Conservation (phyloP, 2,888 invertebrate genomes). For the Timandra comae region DNA sequence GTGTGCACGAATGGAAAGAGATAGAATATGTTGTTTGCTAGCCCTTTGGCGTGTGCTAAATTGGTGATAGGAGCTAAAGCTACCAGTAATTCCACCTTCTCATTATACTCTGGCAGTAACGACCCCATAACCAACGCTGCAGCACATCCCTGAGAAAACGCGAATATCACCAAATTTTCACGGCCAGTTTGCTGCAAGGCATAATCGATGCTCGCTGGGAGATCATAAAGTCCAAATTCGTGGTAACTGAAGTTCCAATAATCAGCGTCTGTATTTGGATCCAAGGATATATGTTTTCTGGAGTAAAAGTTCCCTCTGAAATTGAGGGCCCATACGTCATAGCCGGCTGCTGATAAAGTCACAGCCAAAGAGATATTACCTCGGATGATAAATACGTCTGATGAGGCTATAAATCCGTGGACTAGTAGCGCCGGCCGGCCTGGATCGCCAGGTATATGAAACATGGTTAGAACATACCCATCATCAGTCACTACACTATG, state of each 20-base stretch:
- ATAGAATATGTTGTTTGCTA: slow-evolving; percentile 5
- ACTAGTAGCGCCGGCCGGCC: slow-evolving; percentile 22
- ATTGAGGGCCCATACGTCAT: slow-evolving; percentile 46
- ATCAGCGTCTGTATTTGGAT: slow-evolving; percentile 32
- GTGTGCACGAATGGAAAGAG: slow-evolving; percentile 5
- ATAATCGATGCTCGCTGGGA: slow-evolving; percentile 75
- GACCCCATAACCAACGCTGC: slow-evolving; percentile 67
- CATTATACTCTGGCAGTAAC: slow-evolving; percentile 67
- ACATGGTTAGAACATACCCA: slow-evolving; percentile 27
- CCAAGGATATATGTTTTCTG: slow-evolving; percentile 53
- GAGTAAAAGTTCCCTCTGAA: slow-evolving; percentile 77
- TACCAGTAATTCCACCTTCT: slow-evolving; percentile 63
- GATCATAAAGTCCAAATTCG: slow-evolving; percentile 80
- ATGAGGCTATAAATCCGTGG: slow-evolving; percentile 25
- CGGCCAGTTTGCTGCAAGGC: slow-evolving; percentile 52
- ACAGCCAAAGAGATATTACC: slow-evolving; percentile 25
- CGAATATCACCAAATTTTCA: slow-evolving; percentile 74
- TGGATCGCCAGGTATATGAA: slow-evolving; percentile 23
- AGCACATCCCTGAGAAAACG: slow-evolving; percentile 80
- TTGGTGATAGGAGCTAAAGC: slow-evolving; percentile 30
- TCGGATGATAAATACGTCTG: slow-evolving; percentile 27
- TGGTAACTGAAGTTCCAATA: slow-evolving; percentile 77
- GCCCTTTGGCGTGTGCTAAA: slow-evolving; percentile 5
- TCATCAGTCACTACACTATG: slow-evolving; percentile 26
- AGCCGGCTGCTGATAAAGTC: slow-evolving; percentile 50